Conservation (phyloP, 2,888 invertebrate species). For the Aphidoletes aphidimyza region DNA sequence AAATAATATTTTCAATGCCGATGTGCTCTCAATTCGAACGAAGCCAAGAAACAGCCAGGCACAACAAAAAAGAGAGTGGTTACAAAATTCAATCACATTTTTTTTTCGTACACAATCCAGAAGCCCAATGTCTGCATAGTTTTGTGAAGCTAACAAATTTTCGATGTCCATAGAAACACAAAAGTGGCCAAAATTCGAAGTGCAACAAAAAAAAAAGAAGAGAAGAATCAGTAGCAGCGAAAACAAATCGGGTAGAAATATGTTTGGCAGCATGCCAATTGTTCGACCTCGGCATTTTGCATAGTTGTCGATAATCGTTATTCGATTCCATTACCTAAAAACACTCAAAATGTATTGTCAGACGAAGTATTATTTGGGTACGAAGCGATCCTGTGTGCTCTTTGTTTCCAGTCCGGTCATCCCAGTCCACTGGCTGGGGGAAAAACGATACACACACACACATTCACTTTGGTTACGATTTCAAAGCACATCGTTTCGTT, state of each 20-base stretch:
- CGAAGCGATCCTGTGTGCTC: neutral
- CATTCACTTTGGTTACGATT: neutral
- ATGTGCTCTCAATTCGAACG: neutral
- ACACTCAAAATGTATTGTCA: constrained; percentile 2
- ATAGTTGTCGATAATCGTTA: constrained; percentile 51
- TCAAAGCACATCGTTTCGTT: neutral
- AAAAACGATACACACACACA: neutral
- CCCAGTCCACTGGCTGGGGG: neutral
- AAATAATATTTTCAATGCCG: constrained; percentile 26
- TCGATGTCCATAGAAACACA: neutral
- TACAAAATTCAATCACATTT: constrained; percentile 9
- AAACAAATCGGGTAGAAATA: neutral
- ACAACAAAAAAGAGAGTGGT: neutral
- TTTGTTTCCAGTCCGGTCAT: constrained; percentile 34
- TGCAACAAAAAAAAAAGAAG: neutral
- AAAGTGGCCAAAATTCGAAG: constrained; percentile 19
- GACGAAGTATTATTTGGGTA: neutral
- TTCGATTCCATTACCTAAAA: constrained; percentile 45
- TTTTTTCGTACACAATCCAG: neutral
- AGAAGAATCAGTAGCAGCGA: neutral
- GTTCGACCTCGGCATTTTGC: constrained; percentile 11
- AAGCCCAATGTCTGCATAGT: neutral
- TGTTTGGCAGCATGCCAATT: constrained; percentile 35
- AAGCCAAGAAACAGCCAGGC: neutral
- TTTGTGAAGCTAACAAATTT: constrained; percentile 12